A percentile compares a stretch with the other conserved stretches of the same genome.
Evolutionary conservation across 2,888 invertebrate species (phyloP).

Genomic region (Cecidostiba fungosa): DNA sequence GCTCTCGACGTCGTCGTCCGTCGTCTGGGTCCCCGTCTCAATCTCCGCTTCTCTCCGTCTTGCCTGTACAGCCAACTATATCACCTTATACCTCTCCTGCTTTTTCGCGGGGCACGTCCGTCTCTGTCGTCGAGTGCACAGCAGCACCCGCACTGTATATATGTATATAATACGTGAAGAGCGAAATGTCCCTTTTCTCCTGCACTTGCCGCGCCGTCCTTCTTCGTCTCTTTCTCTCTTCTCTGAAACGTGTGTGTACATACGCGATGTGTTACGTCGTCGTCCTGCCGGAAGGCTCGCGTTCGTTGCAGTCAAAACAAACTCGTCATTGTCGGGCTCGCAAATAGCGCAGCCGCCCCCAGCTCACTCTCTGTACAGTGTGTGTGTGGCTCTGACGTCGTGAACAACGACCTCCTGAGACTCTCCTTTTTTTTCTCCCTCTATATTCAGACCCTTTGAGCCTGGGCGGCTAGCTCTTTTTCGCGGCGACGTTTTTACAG

Average conservation of each 20-base stretch:
- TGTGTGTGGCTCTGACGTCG: not conserved
- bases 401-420: conserved; percentile 20
- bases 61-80: not conserved
- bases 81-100: not conserved
- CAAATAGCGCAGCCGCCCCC: not conserved
- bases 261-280: not conserved
- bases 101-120: conserved; percentile 47
- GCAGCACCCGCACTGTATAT: not conserved
- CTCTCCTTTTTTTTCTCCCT: not conserved
- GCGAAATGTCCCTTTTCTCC: conserved; percentile 36
- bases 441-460: not conserved
- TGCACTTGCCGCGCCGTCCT: conserved; percentile 10
- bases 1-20: not conserved
- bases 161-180: not conserved
- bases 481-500: not conserved
- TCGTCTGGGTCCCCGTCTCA: conserved; percentile 29
- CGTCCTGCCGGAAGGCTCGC: conserved; percentile 36
- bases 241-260: not conserved
- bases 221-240: not conserved
- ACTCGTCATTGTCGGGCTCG: conserved; percentile 44
- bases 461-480: not conserved
- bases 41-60: conserved; percentile 19
- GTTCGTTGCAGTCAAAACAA: conserved; percentile 46
- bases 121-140: conserved; percentile 43
- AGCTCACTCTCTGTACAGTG: not conserved